Evolutionary conservation across 2,113 vertebrate species (phyloP).

Genomic region (Mobula hypostoma): DNA sequence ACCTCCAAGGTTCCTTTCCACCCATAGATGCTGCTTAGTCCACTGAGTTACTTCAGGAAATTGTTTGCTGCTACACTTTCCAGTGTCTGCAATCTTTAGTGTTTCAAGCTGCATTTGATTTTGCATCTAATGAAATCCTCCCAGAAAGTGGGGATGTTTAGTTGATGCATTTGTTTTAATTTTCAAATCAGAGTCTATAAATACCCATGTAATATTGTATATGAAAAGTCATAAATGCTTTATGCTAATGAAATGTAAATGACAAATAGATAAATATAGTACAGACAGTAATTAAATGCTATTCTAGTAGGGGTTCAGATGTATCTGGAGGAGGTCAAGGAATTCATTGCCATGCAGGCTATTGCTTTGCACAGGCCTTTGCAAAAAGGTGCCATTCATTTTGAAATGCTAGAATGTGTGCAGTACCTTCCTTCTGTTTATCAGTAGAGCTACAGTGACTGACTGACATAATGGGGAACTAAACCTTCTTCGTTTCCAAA

Average conservation of each 20-base stretch:
- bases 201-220: not conserved
- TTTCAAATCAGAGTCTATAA: too few relatives aligned
- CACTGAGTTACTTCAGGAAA: too few relatives aligned
- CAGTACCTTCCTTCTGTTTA: not conserved
- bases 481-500: not conserved
- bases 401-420: not conserved
- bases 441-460: not conserved
- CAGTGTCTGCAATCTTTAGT: too few relatives aligned
- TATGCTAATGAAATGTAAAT: not conserved
- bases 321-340: not conserved
- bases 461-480: not conserved
- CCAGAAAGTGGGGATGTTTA: too few relatives aligned
- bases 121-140: too few relatives aligned
- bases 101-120: too few relatives aligned
- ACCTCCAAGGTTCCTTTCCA: too few relatives aligned
- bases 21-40: too few relatives aligned
- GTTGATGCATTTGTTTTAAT: too few relatives aligned
- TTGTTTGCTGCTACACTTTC: too few relatives aligned
- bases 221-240: not conserved
- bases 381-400: not conserved
- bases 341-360: not conserved
- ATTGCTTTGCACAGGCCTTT: not conserved
- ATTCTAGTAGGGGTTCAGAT: not conserved
- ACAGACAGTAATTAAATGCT: not conserved
- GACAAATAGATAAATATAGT: not conserved